These are phyloP conservation scores for Cheilosia soror DNA, from an alignment of 2,888 invertebrate species.

Conservation along the genomic window DNA sequence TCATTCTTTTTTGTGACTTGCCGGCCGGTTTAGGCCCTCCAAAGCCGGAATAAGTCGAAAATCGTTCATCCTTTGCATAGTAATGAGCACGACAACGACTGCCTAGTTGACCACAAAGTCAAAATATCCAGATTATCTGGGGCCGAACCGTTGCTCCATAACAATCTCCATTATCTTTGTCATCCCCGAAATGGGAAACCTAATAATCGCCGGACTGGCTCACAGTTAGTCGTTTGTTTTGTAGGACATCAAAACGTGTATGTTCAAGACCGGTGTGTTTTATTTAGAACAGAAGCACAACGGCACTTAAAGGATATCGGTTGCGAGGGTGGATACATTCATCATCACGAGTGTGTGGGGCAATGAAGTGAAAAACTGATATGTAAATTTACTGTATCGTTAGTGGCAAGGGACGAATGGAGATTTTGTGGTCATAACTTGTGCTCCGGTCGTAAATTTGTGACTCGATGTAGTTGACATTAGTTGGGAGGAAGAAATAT, in stretches of 20 bases:
- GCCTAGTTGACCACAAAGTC: conserved; percentile 44
- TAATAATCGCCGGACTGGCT: background rate
- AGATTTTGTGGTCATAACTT: conserved; percentile 65
- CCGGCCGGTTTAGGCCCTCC: background rate
- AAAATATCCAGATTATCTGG: conserved; percentile 28
- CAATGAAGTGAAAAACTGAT: conserved; percentile 64
- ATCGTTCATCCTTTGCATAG: conserved; percentile 23
- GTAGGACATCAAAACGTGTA: conserved; percentile 11
- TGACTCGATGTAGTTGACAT: conserved; percentile 61
- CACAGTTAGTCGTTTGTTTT: background rate
- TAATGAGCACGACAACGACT: conserved; percentile 3
- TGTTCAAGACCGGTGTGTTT: conserved; percentile 12
- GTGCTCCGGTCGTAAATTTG: conserved; percentile 59
- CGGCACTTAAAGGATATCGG: conserved; percentile 39
- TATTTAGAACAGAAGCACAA: conserved; percentile 25
- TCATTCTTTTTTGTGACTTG: background rate
- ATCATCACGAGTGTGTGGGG: conserved; percentile 22
- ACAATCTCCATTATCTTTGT: conserved; percentile 18
- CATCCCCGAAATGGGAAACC: conserved; percentile 39
- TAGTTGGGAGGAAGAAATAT: conserved; percentile 61
- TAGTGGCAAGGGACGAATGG: conserved; percentile 1
- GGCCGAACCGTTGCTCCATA: conserved; percentile 14
- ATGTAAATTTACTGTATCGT: conserved; percentile 53
- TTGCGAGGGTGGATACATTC: conserved; percentile 47
- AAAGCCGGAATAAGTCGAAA: background rate